A percentile compares a stretch with the other conserved stretches of the same genome.
phyloP scores from a whole-genome alignment of 2,113 vertebrate species.

The Ardeotis arabs region DNA sequence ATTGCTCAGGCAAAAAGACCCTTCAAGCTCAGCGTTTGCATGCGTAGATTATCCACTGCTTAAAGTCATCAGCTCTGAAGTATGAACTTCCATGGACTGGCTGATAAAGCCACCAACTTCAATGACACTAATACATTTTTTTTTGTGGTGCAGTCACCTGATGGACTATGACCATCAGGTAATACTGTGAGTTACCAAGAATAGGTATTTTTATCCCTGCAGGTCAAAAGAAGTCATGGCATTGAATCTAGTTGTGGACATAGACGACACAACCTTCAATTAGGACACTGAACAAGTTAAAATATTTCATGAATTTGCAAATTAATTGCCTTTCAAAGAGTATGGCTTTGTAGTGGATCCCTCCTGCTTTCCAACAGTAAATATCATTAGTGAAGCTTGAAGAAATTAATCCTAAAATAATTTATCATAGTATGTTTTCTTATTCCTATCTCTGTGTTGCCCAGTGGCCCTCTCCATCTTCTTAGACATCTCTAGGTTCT shows the following conservation, averaged over 20 bases:
- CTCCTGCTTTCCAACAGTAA: background rate
- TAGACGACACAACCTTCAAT: background rate
- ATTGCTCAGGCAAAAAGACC: background rate
- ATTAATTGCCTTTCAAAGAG: background rate
- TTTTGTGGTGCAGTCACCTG: background rate
- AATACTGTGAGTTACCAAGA: background rate
- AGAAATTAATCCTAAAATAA: background rate
- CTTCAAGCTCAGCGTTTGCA: background rate
- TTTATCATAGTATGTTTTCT: too few relatives aligned
- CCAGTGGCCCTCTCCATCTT: background rate
- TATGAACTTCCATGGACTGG: background rate
- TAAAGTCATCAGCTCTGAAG: background rate
- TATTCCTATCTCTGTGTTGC: background rate
- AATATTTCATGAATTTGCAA: background rate
- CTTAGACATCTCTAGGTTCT: background rate
- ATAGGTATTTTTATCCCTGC: background rate
- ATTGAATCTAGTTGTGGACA: background rate
- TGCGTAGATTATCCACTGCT: background rate
- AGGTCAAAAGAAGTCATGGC: background rate
- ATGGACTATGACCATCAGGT: background rate
- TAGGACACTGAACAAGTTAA: background rate
- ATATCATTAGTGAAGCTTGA: background rate
- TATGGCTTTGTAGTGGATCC: background rate
- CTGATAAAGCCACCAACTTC: background rate
- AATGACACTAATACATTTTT: background rate